Conservation (phyloP, 2,797 vertebrate genomes). For the Parambassis ranga region DNA sequence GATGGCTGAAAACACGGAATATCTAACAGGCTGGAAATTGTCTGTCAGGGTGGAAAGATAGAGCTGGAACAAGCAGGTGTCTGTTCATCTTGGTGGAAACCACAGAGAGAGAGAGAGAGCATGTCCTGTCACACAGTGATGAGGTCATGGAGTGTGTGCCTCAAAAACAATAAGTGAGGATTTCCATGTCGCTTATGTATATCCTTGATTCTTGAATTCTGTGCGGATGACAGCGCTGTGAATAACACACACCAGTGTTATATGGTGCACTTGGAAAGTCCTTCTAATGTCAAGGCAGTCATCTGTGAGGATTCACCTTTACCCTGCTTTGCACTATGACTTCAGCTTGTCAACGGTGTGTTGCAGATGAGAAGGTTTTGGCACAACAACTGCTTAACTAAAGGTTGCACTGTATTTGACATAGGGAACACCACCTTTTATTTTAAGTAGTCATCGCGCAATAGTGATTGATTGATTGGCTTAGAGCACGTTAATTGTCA, state of each 20-base stretch:
- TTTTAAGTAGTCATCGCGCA: too few species aligned
- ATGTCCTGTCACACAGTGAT: conserved; percentile 1
- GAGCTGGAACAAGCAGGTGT: conserved; percentile 64
- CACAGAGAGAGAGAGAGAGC: neutral
- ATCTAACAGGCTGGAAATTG: conserved; percentile 60
- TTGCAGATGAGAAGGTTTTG: neutral
- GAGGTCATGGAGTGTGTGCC: conserved; percentile 28
- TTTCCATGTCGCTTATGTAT: neutral
- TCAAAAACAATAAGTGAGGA: neutral
- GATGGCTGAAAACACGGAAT: conserved; percentile 55
- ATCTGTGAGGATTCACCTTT: neutral
- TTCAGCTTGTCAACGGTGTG: conserved; percentile 3
- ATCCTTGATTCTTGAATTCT: neutral
- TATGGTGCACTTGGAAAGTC: neutral
- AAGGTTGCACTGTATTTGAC: neutral
- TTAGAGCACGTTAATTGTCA: neutral
- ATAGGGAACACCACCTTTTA: too few species aligned
- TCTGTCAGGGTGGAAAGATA: conserved; percentile 55
- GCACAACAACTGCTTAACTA: too few species aligned
- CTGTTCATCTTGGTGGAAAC: conserved; percentile 47
- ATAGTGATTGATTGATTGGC: neutral
- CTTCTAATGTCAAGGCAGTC: conserved; percentile 4
- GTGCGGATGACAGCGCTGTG: neutral
- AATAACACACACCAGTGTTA: too few species aligned
- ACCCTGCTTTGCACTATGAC: neutral